A percentile compares a stretch with the other conserved stretches of the same genome.
These are phyloP conservation scores for Melieria picta DNA, from an alignment of 2,888 invertebrate species.

Conservation along the genomic window DNA sequence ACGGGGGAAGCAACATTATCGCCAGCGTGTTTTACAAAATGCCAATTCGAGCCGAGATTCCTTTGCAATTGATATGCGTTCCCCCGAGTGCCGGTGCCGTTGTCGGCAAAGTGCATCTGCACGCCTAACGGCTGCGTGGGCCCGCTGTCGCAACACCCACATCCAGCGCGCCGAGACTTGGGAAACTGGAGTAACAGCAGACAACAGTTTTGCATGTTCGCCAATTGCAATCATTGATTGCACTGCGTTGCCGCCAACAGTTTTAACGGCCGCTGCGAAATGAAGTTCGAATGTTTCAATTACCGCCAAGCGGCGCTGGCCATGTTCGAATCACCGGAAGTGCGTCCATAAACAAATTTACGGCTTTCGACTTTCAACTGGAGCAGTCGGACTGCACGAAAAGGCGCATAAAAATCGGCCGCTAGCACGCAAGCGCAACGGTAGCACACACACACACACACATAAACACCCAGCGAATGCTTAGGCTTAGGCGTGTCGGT, in stretches of 20 bases:
- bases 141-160: constrained; percentile 24
- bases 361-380: constrained; percentile 45
- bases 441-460: constrained; percentile 6
- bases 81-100: background rate
- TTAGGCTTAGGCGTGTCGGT: constrained; percentile 35
- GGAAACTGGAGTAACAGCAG: constrained; percentile 23
- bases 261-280: constrained; percentile 12
- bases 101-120: background rate
- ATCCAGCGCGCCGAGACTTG: background rate
- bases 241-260: constrained; percentile 8
- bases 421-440: constrained; percentile 18
- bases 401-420: constrained; percentile 12
- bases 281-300: constrained; percentile 15
- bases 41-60: constrained; percentile 21
- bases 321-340: constrained; percentile 41
- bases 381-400: constrained; percentile 31
- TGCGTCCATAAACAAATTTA: constrained; percentile 47
- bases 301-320: background rate
- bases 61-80: background rate
- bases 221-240: constrained; percentile 32
- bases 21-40: constrained; percentile 33
- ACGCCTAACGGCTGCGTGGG: constrained; percentile 5
- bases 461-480: constrained; percentile 35
- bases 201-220: constrained; percentile 18
- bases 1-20: constrained; percentile 30